Evolutionary conservation across 2,888 invertebrate genomes (phyloP), one percentile per base, ranked within the genome.

Genomic region (Panzeria rudis): DNA sequence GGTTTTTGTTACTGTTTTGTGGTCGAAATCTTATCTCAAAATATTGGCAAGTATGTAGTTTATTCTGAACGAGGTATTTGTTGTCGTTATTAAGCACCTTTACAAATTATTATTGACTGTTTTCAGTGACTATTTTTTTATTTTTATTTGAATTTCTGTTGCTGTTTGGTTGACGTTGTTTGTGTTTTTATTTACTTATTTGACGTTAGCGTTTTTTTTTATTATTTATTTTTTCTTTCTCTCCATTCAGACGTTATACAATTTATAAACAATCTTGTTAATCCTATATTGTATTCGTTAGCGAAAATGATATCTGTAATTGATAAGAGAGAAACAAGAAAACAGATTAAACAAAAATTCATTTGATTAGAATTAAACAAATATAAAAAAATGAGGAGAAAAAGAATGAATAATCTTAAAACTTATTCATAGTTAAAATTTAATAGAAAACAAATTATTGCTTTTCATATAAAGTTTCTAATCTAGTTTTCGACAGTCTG

Each of bases 221-320:
- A 23, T 66, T 66, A 23, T 38, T 17, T 86, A 88, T 87, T 84
- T 86, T 38, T 68, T 75, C 47, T 73, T 68, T 78, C 83, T 86
- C 80, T 83, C 62, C 64, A 83, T 82, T 77, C 78, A 86, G 61
- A 29, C 29, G 64, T n/a, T 79, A 56, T 32, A 72, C 79, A 56
- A 69, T 32, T 62, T 77, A 88, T 89, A 89, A 88, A 88, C 47
- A 73, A 41, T 66, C 44, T 68, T 71, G 41, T 75, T 78, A 82
- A 78, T 76, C 56, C 38, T 66, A 59, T 47, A 15, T 20, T 54
- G 25, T 78, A 69, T 64, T 85, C 85, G 85, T 85, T 85, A 89
- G 90, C 89, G 89, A 89, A 90, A 90, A 89, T 88, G 89, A 90
- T 90, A 90, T 90, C 90, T 90, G 89, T 56, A 89, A 86, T 17